Evolutionary conservation across 2,113 vertebrate species (phyloP).

Genomic region (Neogobius melanostomus): DNA sequence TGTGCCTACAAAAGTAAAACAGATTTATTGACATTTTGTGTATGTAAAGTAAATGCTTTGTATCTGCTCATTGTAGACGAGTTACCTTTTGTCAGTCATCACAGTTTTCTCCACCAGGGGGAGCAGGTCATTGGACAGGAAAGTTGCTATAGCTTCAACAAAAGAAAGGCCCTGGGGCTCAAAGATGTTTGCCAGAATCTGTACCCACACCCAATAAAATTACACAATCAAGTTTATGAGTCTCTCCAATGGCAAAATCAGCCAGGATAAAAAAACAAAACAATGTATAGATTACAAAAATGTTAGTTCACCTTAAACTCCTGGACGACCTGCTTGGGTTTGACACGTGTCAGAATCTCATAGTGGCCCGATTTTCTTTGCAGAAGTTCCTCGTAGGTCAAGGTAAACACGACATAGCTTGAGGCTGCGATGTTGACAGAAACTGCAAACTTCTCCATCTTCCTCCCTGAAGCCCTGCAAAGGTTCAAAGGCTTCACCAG

Average conservation of each 20-base stretch:
- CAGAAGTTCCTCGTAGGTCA: constrained; percentile 85
- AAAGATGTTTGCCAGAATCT: constrained; percentile 86
- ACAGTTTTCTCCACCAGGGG: constrained; percentile 82
- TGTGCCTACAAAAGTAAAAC: constrained; percentile 56
- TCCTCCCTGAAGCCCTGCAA: constrained; percentile 83
- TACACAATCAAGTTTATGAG: constrained; percentile 17
- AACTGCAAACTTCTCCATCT: constrained; percentile 86
- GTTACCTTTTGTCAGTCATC: constrained; percentile 83
- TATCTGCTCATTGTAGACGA: no score
- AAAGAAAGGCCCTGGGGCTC: constrained; percentile 87
- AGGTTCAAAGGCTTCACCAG: not conserved
- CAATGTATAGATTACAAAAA: constrained; percentile 40
- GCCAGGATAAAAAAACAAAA: not conserved
- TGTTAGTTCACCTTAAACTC: constrained; percentile 49
- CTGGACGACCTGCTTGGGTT: constrained; percentile 83
- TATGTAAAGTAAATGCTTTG: not conserved
- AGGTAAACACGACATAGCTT: constrained; percentile 80
- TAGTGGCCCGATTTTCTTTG: constrained; percentile 80
- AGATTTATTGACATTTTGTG: not conserved
- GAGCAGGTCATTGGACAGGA: constrained; percentile 82
- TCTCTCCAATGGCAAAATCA: not conserved
- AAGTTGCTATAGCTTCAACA: constrained; percentile 80
- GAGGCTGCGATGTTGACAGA: constrained; percentile 79
- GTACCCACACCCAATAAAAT: constrained; percentile 42
- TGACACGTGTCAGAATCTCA: constrained; percentile 83